phyloP scores from a whole-genome alignment of 2,113 vertebrate species.

The Accipiter cooperii region DNA sequence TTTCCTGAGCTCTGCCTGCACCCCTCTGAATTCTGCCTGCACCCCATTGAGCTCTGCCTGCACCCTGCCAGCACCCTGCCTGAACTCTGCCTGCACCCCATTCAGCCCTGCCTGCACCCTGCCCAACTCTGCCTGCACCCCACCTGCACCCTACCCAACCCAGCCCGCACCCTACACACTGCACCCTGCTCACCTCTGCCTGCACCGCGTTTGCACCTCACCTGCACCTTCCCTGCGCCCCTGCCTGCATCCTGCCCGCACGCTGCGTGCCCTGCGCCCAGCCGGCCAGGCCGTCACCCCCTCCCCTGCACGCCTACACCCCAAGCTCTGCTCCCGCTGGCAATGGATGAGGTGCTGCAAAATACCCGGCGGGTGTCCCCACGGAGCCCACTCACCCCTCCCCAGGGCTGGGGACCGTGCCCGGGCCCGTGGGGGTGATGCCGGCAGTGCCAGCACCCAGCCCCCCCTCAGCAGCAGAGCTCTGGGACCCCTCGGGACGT shows the following conservation, averaged over 20 bases:
- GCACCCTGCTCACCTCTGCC: neutral
- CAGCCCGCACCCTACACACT: neutral
- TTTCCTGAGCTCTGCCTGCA: neutral
- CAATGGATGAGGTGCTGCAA: neutral
- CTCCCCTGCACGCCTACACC: neutral
- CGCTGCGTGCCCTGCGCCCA: neutral
- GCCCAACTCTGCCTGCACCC: neutral
- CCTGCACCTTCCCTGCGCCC: neutral
- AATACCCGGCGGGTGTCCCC: neutral
- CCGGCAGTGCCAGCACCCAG: accelerated
- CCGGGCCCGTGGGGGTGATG: accelerated
- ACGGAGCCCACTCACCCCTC: neutral
- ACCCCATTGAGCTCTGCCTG: too few species aligned
- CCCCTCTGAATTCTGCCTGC: neutral
- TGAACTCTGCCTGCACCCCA: neutral
- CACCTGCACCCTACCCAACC: neutral
- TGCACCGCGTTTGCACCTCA: neutral
- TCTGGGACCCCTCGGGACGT: accelerated
- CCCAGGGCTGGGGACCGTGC: neutral
- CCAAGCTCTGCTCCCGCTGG: neutral
- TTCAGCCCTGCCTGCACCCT: too few species aligned
- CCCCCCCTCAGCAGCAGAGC: neutral
- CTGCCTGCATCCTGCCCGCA: neutral
- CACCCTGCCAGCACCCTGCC: neutral
- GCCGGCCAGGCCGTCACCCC: accelerated